phyloP scores from a whole-genome alignment of 2,888 invertebrate species.

The Hylaea fasciaria region DNA sequence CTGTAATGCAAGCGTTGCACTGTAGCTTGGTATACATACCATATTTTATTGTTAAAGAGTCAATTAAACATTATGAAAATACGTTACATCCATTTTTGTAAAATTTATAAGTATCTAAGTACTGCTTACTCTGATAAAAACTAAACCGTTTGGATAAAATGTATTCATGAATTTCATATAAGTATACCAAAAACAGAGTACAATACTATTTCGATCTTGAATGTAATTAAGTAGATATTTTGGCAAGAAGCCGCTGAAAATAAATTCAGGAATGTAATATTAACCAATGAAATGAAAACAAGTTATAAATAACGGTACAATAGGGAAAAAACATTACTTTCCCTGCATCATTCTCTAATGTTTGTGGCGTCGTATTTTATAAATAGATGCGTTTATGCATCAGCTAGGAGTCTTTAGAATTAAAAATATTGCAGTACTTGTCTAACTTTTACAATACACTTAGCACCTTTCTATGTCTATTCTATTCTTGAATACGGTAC shows the following conservation, averaged over 20 bases:
- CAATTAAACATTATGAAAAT: conserved; percentile 31
- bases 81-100: conserved; percentile 9
- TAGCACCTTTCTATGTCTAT: too few relatives aligned
- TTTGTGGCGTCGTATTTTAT: conserved; percentile 21
- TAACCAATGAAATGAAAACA: conserved; percentile 36
- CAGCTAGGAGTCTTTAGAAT: conserved; percentile 60
- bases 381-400: conserved; percentile 43
- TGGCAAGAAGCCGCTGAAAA: conserved; percentile 26
- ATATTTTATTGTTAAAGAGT: conserved; percentile 54
- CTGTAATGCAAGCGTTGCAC: conserved; percentile 76
- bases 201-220: conserved; percentile 11
- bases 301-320: conserved; percentile 27
- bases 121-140: neutral
- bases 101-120: too few relatives aligned
- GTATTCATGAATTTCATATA: neutral
- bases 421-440: conserved; percentile 51
- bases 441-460: conserved; percentile 65
- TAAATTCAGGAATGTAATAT: conserved; percentile 26
- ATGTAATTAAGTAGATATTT: conserved; percentile 28
- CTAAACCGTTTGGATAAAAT: neutral
- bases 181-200: neutral
- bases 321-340: conserved; percentile 17
- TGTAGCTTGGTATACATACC: conserved; percentile 70
- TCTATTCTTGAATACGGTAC: too few relatives aligned
- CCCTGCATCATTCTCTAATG: conserved; percentile 17